Conservation (phyloP, 2,888 invertebrate species). For the Platerodrilus igneus region DNA sequence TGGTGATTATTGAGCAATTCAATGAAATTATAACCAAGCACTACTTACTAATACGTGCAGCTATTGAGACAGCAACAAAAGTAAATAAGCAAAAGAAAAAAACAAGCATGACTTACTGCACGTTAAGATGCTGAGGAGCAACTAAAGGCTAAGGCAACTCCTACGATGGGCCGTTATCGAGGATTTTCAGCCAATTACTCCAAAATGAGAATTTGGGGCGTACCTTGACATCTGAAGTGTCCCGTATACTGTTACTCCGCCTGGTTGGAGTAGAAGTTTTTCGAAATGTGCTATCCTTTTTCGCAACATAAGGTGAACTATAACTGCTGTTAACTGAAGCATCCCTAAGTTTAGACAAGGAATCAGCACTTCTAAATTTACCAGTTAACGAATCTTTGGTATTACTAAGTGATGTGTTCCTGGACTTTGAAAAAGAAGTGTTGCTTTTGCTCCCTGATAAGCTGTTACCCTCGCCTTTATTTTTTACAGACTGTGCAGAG, state of each 20-base stretch:
- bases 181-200: slow-evolving; percentile 61
- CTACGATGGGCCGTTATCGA: slow-evolving; percentile 53
- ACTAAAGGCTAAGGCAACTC: slow-evolving; percentile 41
- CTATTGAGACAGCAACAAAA: slow-evolving; percentile 27
- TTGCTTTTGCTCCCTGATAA: slow-evolving; percentile 40
- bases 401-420: slow-evolving; percentile 44
- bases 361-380: slow-evolving; percentile 50
- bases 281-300: slow-evolving; percentile 33
- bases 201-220: slow-evolving; percentile 67
- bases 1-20: too few species aligned
- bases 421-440: slow-evolving; percentile 43
- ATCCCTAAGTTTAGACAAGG: slow-evolving; percentile 47
- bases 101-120: slow-evolving; percentile 48
- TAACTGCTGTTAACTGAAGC: slow-evolving; percentile 33
- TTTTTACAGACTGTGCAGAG: slow-evolving; percentile 51
- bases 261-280: slow-evolving; percentile 36
- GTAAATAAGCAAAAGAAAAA: slow-evolving; percentile 39
- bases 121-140: slow-evolving; percentile 39
- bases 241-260: slow-evolving; percentile 42
- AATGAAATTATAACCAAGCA: too few species aligned
- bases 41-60: slow-evolving; percentile 23
- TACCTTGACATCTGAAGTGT: slow-evolving; percentile 60
- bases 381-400: slow-evolving; percentile 52
- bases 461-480: slow-evolving; percentile 40
- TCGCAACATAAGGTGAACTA: slow-evolving; percentile 27